Percentiles rank a stretch among this genome's conserved stretches.
Conservation (phyloP, 2,888 invertebrate genomes). For the Drosophila pseudotalamancana region DNA sequence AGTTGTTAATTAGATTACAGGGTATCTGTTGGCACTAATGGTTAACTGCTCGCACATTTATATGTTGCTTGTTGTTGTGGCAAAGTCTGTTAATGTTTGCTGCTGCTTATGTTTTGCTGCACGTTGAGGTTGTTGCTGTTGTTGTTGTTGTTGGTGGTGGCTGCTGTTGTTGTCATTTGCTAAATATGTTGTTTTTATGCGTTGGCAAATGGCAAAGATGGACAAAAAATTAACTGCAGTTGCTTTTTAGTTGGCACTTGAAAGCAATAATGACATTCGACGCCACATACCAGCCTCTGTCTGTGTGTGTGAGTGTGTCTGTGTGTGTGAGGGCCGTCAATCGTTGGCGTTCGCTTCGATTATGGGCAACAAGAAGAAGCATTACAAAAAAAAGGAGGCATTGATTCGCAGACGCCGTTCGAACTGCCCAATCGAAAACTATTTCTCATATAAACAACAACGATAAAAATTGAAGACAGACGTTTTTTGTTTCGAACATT, state of each 20-base stretch:
- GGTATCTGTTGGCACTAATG: neutral
- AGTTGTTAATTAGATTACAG: neutral
- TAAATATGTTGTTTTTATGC: constrained; percentile 82
- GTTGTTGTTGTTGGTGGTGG: constrained; percentile 64
- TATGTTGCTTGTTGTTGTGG: constrained; percentile 34
- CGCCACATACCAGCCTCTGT: constrained; percentile 80
- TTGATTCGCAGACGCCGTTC: constrained; percentile 58
- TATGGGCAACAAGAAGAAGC: constrained; percentile 56
- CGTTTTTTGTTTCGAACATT: constrained; percentile 43
- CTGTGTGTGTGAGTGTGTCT: constrained; percentile 10
- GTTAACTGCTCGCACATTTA: neutral
- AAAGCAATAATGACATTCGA: constrained; percentile 83
- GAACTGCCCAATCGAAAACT: constrained; percentile 75
- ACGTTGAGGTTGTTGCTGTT: constrained; percentile 6
- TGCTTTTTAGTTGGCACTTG: constrained; percentile 83
- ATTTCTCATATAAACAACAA: constrained; percentile 83
- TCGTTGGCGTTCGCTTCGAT: constrained; percentile 74
- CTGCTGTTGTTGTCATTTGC: constrained; percentile 79
- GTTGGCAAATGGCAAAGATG: constrained; percentile 70
- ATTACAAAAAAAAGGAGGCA: constrained; percentile 8
- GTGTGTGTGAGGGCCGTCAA: constrained; percentile 67
- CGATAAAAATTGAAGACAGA: constrained; percentile 14
- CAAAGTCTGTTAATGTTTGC: constrained; percentile 55
- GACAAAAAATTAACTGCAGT: constrained; percentile 78
- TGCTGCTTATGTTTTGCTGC: constrained; percentile 15